phyloP scores from a whole-genome alignment of 2,113 vertebrate genomes.

The Bubo blakistoni region DNA sequence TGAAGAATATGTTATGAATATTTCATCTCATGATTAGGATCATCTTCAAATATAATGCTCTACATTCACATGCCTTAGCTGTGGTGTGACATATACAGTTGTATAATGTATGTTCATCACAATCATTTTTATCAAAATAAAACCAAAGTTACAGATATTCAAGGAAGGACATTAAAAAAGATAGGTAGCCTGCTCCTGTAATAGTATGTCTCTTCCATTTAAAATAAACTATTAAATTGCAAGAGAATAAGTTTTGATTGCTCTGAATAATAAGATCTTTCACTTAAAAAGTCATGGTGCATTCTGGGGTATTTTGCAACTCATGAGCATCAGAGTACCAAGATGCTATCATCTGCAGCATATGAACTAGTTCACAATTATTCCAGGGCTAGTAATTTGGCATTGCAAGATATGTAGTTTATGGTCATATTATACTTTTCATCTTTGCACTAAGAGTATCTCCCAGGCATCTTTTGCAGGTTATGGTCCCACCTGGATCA shows the following conservation, averaged over 20 bases:
- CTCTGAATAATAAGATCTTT: background rate
- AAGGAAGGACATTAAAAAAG: background rate
- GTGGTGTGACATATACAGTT: background rate
- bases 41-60: background rate
- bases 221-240: slow-evolving; percentile 4
- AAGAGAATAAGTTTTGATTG: background rate
- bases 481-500: background rate
- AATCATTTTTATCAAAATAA: background rate
- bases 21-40: slow-evolving; percentile 6
- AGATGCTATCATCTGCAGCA: background rate
- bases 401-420: background rate
- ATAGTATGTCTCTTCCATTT: background rate
- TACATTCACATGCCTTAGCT: background rate
- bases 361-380: slow-evolving; percentile 35
- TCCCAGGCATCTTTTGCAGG: background rate
- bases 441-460: background rate
- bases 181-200: background rate
- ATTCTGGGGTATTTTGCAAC: slow-evolving; percentile 15
- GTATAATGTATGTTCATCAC: background rate
- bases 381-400: background rate
- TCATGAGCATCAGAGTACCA: background rate
- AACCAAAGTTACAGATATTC: background rate
- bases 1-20: slow-evolving; percentile 20
- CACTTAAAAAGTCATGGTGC: background rate
- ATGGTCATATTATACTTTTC: background rate